A percentile compares a stretch with the other conserved stretches of the same genome.
These are phyloP conservation scores for Antidorcas marsupialis DNA, from an alignment of 2,113 vertebrate genomes.

Conservation along the genomic window DNA sequence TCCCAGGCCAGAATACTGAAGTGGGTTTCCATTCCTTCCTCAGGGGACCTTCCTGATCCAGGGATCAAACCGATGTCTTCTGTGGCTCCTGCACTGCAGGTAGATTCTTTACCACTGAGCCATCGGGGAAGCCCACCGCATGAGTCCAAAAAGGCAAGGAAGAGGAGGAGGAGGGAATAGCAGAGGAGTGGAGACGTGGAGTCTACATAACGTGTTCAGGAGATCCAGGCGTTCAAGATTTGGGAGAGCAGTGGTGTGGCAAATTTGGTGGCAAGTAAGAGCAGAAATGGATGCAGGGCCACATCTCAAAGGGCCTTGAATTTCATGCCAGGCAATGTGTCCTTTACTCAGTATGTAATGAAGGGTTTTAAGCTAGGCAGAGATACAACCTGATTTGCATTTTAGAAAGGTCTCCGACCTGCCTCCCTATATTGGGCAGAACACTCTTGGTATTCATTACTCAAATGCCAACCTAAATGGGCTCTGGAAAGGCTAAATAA, in stretches of 20 bases:
- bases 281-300: neutral
- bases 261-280: neutral
- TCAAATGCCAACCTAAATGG: neutral
- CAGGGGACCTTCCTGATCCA: neutral
- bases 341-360: neutral
- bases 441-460: neutral
- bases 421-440: neutral
- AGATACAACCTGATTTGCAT: neutral
- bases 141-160: too few relatives aligned
- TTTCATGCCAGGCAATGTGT: neutral
- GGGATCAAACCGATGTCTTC: neutral
- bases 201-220: neutral
- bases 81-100: neutral
- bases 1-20: neutral
- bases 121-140: neutral
- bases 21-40: neutral
- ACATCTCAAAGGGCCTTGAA: neutral
- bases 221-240: neutral
- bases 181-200: neutral
- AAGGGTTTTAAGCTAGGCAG: neutral
- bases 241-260: neutral
- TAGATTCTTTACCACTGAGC: neutral
- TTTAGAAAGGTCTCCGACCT: constrained; percentile 2
- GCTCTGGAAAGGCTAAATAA: constrained; percentile 9
- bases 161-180: neutral